Percentiles rank a stretch among this genome's conserved stretches.
These are phyloP conservation scores for Hystrix cristata DNA, from an alignment of 2,113 vertebrate genomes.

Conservation along the genomic window DNA sequence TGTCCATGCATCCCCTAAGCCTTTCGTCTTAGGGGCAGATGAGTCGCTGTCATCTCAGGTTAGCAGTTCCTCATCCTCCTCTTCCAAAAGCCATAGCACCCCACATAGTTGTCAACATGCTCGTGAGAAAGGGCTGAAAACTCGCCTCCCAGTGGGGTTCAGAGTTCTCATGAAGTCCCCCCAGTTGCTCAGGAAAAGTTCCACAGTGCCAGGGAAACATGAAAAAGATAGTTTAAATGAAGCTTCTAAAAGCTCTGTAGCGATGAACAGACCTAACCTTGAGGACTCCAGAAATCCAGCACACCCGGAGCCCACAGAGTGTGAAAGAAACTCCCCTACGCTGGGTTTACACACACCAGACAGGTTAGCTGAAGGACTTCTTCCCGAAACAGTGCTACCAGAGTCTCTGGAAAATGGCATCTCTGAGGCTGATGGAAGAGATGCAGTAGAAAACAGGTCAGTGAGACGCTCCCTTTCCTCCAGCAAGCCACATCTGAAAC, in stretches of 20 bases:
- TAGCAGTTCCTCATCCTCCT: conserved; percentile 70
- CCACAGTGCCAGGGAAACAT: conserved; percentile 92
- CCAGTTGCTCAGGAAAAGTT: conserved; percentile 90
- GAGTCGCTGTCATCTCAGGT: conserved; percentile 87
- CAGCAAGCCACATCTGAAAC: conserved; percentile 93
- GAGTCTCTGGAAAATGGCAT: conserved; percentile 77
- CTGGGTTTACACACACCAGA: conserved; percentile 79
- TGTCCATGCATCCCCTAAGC: conserved; percentile 82
- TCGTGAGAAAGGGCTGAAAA: conserved; percentile 90
- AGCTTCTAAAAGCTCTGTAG: conserved; percentile 90
- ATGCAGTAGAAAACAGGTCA: conserved; percentile 88
- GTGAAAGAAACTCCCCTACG: conserved; percentile 65
- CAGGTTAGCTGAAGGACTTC: conserved; percentile 77
- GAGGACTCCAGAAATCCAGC: conserved; percentile 65
- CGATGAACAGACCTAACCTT: conserved; percentile 80
- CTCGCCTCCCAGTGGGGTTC: conserved; percentile 92
- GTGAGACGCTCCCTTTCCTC: conserved; percentile 92
- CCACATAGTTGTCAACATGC: conserved; percentile 79
- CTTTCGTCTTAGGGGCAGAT: conserved; percentile 75
- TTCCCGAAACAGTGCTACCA: conserved; percentile 75
- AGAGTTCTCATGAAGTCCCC: conserved; percentile 93
- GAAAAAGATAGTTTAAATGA: conserved; percentile 95
- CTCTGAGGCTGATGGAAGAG: conserved; percentile 82
- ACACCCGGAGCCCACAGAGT: conserved; percentile 35
- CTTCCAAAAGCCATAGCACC: conserved; percentile 77